Evolutionary conservation across 2,113 vertebrate genomes (phyloP).

Genomic region (Eolophus roseicapilla): DNA sequence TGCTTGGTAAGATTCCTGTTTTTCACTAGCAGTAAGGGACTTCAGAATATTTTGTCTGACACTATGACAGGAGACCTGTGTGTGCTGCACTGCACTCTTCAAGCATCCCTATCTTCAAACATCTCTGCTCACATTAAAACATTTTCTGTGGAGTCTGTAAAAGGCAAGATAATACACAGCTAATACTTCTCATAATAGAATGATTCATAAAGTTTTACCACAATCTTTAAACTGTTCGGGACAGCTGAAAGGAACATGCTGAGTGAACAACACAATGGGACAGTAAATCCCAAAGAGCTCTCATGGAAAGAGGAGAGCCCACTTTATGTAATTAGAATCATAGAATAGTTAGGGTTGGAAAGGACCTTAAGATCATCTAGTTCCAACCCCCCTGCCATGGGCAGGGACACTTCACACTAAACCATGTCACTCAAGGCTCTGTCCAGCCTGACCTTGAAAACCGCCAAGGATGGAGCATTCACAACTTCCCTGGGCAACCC

Average conservation of each 20-base stretch:
- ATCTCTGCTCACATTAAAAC: neutral
- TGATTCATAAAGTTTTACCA: neutral
- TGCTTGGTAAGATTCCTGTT: neutral
- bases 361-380: too few relatives aligned
- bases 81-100: neutral
- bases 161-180: neutral
- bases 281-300: neutral
- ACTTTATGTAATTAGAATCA: neutral
- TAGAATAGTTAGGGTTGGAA: too few relatives aligned
- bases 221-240: neutral
- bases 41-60: neutral
- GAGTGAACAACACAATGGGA: neutral
- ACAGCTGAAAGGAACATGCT: neutral
- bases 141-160: neutral
- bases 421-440: too few relatives aligned
- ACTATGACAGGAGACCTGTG: neutral
- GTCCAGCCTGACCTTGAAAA: too few relatives aligned
- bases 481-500: too few relatives aligned
- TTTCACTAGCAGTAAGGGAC: neutral
- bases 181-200: neutral
- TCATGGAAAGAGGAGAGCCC: neutral
- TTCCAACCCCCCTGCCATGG: too few relatives aligned
- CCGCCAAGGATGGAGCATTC: too few relatives aligned
- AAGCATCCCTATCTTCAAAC: neutral
- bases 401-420: too few relatives aligned